A percentile compares a stretch with the other conserved stretches of the same genome.
phyloP scores from a whole-genome alignment of 2,888 invertebrate genomes.

The Cyrtodaria siliqua region DNA sequence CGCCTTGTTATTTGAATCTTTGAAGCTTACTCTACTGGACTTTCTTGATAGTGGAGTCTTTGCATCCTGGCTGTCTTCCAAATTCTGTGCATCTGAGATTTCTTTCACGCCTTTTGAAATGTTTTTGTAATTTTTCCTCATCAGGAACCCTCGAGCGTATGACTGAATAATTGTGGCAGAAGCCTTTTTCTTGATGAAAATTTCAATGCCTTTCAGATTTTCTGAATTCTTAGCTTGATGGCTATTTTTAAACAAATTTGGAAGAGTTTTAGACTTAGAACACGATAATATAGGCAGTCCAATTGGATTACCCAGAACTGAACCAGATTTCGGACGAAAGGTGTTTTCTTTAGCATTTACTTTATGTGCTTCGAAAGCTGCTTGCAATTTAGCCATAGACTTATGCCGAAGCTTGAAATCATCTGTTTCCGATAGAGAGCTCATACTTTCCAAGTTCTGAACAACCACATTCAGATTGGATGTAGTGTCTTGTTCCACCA shows the following conservation, averaged over 20 bases:
- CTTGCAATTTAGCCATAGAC: conserved; percentile 54
- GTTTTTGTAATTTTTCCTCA: conserved; percentile 5
- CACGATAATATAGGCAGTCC: conserved; percentile 1
- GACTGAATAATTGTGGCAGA: conserved; percentile 52
- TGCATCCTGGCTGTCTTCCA: neutral
- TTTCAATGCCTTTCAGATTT: conserved; percentile 38
- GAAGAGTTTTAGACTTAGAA: conserved; percentile 45
- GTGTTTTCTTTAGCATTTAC: neutral
- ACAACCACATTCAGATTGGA: neutral
- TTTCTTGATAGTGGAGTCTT: conserved; percentile 9
- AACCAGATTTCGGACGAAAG: conserved; percentile 18
- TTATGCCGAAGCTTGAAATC: conserved; percentile 61
- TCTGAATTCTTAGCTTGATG: neutral
- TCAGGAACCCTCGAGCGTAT: conserved; percentile 33
- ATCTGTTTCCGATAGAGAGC: conserved; percentile 59
- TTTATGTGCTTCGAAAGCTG: conserved; percentile 40
- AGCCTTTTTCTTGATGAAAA: conserved; percentile 43
- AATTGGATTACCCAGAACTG: conserved; percentile 1
- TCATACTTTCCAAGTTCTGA: conserved; percentile 49
- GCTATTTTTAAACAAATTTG: conserved; percentile 9
- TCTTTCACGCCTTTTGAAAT: neutral
- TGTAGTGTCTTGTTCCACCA: conserved; percentile 26
- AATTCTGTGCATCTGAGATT: neutral
- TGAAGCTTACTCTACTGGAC: conserved; percentile 15
- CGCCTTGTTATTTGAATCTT: conserved; percentile 1